Evolutionary conservation across 1,140 invertebrate genomes (phyloP), one percentile per base, ranked within the genome.

Genomic region (Eriosoma lanigerum): DNA sequence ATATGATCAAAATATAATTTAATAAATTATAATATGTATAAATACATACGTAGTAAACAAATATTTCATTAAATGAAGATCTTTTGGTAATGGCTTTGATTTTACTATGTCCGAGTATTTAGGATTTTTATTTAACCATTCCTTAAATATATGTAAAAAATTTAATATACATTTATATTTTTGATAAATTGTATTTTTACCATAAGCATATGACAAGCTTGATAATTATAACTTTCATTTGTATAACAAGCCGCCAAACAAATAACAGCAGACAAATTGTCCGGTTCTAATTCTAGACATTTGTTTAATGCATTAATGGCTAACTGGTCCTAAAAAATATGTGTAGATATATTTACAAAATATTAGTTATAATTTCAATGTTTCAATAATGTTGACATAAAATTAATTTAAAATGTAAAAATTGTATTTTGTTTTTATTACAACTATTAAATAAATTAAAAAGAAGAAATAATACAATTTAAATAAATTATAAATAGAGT

Each of bases 171-270:
- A n/a, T 52, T 26, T 19, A 72, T 52, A 26, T 38, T 48, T 44
- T 54, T 19, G 62, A 81, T 73, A 32, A 80, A 52, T 29, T 73
- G 50, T 46, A 21, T 66, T 24, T n/a, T 80, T 81, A 84, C 84
- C 80, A 90, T 88, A n/a, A 94, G 86, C 80, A 90, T 90, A 68
- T 89, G 86, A 68, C 92, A 92, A 1, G 92, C 93, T 86, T 91
- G 91, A 84, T 89, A 92, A 81, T 92, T 89, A 85, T 91, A 91
- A 83, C 91, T 93, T 86, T 99, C 98, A 87, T 99, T 99, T 5
- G 97, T 97, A 83, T 96, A 98, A 82, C 94, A 95, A 13, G 96
- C 94, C 54, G 96, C 95, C 72, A 99, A 87, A 6, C 94, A 90
- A 90, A 98, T 94, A 26, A 97, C 88, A 0, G 96, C 96, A 66